phyloP scores from a whole-genome alignment of 2,797 vertebrate genomes.

The Sandelia bainsii region DNA sequence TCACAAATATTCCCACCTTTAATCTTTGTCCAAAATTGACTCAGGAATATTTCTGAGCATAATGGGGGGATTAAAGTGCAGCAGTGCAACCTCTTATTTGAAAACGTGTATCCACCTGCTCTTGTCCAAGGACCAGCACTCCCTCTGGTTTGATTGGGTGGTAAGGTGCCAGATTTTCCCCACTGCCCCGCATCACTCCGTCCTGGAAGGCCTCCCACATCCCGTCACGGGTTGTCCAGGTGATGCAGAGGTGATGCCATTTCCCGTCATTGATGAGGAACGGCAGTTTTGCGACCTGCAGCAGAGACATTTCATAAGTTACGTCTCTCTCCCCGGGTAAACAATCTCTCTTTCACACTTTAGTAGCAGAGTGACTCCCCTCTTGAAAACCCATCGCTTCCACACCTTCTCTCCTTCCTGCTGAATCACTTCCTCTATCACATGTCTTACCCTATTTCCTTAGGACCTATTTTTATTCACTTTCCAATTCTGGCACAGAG shows the following conservation, averaged over 20 bases:
- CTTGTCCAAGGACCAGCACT: constrained; percentile 94
- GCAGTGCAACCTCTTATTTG: constrained; percentile 1
- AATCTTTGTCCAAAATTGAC: constrained; percentile 29
- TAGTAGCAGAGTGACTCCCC: constrained; percentile 8
- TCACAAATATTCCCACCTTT: constrained; percentile 33
- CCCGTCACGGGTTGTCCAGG: constrained; percentile 95
- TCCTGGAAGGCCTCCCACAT: constrained; percentile 98
- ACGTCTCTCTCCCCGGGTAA: rapidly evolving
- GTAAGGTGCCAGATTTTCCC: constrained; percentile 95
- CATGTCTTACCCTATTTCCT: constrained; percentile 26
- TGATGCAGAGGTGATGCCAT: constrained; percentile 96
- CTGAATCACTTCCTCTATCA: constrained; percentile 32
- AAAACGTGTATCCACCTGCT: constrained; percentile 86
- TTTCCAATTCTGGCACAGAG: constrained; percentile 16
- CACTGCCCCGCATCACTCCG: constrained; percentile 89
- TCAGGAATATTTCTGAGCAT: constrained; percentile 5
- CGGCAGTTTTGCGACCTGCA: constrained; percentile 93
- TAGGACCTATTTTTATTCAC: constrained; percentile 25
- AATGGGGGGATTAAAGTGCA: neutral
- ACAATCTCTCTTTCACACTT: constrained; percentile 18
- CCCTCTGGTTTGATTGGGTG: constrained; percentile 96
- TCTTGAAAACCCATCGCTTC: neutral
- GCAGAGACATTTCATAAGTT: constrained; percentile 8
- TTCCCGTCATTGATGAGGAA: constrained; percentile 95
- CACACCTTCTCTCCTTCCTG: constrained; percentile 30